Conservation (phyloP, 1,140 invertebrate genomes). For the Pissodes strobi region DNA sequence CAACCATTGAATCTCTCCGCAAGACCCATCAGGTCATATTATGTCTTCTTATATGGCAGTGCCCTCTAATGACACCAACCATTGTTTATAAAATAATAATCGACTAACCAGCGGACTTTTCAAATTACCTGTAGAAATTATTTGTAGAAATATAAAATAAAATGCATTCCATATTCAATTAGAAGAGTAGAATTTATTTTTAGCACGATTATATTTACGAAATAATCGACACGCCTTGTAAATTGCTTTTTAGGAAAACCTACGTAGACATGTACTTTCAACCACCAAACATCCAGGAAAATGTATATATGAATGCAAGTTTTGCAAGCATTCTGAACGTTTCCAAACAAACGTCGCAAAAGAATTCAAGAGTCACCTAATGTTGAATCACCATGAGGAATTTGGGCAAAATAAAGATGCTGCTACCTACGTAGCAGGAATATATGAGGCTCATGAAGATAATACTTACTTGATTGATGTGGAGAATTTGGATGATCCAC, state of each 20-base stretch:
- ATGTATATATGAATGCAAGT: conserved; percentile 75
- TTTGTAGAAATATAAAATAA: too few species aligned
- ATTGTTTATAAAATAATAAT: too few species aligned
- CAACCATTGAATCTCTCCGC: too few species aligned
- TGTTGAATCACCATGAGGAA: conserved; percentile 60
- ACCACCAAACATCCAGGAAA: conserved; percentile 77
- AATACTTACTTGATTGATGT: conserved; percentile 32
- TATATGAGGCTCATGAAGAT: conserved; percentile 57
- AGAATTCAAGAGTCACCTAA: conserved; percentile 70
- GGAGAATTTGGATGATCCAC: conserved; percentile 2
- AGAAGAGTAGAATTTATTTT: too few species aligned
- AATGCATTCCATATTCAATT: too few species aligned
- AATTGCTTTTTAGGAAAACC: conserved; percentile 70
- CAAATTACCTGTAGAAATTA: too few species aligned
- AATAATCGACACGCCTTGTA: too few species aligned
- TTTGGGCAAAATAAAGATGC: conserved; percentile 57
- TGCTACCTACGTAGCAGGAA: conserved; percentile 57
- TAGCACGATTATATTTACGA: too few species aligned
- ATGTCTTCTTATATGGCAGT: too few species aligned
- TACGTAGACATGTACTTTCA: conserved; percentile 83
- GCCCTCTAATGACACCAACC: too few species aligned
- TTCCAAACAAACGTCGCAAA: conserved; percentile 69
- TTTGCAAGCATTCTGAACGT: conserved; percentile 57
- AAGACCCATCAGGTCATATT: too few species aligned
- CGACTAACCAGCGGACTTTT: too few species aligned